Base-by-base conservation (phyloP, 1,140 invertebrate genomes). In the Penaeus japonicus region DNA sequence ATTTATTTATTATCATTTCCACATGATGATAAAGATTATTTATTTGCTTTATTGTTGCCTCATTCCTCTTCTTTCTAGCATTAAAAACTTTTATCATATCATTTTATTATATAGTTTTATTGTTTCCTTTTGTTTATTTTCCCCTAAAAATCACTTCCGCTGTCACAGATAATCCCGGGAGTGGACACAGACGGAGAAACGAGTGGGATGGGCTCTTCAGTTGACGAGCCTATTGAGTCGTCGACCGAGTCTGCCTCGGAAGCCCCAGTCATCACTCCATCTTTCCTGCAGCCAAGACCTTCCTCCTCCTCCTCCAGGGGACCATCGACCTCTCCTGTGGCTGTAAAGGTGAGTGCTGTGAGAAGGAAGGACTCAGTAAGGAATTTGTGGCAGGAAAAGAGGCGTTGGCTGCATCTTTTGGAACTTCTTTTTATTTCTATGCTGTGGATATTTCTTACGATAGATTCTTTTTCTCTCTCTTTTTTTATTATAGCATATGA, bases 211-310 rank as follows among this genome's bases (percentile, higher is more conserved):
- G 90, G 90, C 1, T 89, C 87, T 1, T 90, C 90, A 10, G 81
- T 90, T 20, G 90, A 90, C 81, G 90, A 90, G 54, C 90, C 89
- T 32, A 73, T 90, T 17, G 90, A 90, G 83, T 90, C 90, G 0
- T 90, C 90, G 5, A 90, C 90, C 12, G 90, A 90, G 53, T 87
- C 84, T 80, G 90, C 90, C 18, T 90, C 90, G 0, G 90, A 90
- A 62, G 88, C 90, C n/a, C 79, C 90, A 15, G 54, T 54, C 47
- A n/a, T 75, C 15, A 55, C 80, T n/a, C 81, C 87, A 59, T 80
- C 90, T 22, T 90, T 87, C 55, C 59, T 89, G 39, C 87, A 84
- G 62, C 85, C 85, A n/a, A 81, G 86, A 47, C 30, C 65, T 12
- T 75, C 70, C 24, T 54, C 79, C 39, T 88, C 86, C 1, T 30